Base-by-base conservation (phyloP, 2,888 invertebrate genomes). In the Parasteatoda lunata region DNA sequence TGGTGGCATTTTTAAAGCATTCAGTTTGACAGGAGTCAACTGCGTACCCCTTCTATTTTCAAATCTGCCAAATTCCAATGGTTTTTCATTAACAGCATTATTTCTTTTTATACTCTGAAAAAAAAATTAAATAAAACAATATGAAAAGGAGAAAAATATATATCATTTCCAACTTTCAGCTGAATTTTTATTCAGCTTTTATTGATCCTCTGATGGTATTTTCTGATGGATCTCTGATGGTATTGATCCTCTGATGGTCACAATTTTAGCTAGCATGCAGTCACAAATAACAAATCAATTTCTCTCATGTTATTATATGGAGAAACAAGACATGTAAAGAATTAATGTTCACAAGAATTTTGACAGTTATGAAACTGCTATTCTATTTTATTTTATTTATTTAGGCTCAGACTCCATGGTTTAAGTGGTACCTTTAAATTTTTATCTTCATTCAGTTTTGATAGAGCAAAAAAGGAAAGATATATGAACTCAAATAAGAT, bases 41-140 rank as follows among this genome's bases (percentile, higher is more conserved):
- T 86, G 80, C 15, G 85, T 77, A 9, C 80, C 85, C 13, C 85
- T 30, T 45, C 85, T 70, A 54, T 86, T 86, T 68, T 86, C 85
- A 59, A 86, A 80, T 13, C 52, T 80, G 7, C 76, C 85, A 15
- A 72, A 65, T 30, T 80, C 80, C 15, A 77, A 7, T 49, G 47
- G 52, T 54, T 80, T 80, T n/a, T 77, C 77, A 48, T 51, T 77
- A 66, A 79, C 13, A 52, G 52, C 45, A 49, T 69, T 45, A 11
- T 47, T 54, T 54, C 47, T 73, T 8, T 49, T 72, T 48, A 11
- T 52, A 5, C 47, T n/a, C 8, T 30, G 9, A 45, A 78, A 65
- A 15, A 72, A 30, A 13, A 80, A 80, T 77, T 80, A 70, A 45
- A 69, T 45, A 54, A 9, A 69, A 77, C 9, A 11, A 5, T 49